These are phyloP conservation scores for Tonatia bakeri DNA, from an alignment of 2,113 vertebrate genomes.

Conservation along the genomic window DNA sequence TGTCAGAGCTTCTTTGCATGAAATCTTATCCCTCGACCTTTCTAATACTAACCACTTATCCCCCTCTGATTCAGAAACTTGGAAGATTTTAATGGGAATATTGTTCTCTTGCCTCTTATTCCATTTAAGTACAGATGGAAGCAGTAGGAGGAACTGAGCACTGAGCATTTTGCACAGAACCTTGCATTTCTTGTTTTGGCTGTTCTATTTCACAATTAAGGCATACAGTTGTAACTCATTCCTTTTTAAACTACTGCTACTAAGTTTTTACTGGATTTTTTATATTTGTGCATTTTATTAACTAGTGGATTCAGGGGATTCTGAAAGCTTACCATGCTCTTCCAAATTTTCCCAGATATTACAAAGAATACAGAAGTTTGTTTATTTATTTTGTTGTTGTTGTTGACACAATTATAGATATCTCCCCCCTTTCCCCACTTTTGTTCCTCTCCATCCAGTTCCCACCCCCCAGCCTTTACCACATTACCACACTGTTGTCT, in stretches of 20 bases:
- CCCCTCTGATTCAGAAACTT: neutral
- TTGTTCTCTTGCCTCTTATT: neutral
- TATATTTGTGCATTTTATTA: neutral
- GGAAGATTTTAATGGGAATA: neutral
- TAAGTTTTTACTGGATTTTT: neutral
- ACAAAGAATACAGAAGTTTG: neutral
- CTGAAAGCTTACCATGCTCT: neutral
- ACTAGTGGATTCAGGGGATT: neutral
- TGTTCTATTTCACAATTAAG: neutral
- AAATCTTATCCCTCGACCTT: neutral
- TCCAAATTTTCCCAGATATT: neutral
- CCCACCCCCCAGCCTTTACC: too few relatives aligned
- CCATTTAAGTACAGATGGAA: neutral
- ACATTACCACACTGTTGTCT: too few relatives aligned
- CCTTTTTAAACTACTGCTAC: neutral
- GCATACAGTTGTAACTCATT: neutral
- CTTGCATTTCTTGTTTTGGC: neutral
- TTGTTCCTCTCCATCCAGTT: too few relatives aligned
- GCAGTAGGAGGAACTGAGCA: neutral
- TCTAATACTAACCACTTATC: neutral
- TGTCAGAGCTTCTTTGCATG: neutral
- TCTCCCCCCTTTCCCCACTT: too few relatives aligned
- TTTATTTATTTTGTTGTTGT: too few relatives aligned
- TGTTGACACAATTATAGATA: too few relatives aligned
- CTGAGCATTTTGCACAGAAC: neutral